Conservation (phyloP, 2,888 invertebrate species). For the Andrena fulva region DNA sequence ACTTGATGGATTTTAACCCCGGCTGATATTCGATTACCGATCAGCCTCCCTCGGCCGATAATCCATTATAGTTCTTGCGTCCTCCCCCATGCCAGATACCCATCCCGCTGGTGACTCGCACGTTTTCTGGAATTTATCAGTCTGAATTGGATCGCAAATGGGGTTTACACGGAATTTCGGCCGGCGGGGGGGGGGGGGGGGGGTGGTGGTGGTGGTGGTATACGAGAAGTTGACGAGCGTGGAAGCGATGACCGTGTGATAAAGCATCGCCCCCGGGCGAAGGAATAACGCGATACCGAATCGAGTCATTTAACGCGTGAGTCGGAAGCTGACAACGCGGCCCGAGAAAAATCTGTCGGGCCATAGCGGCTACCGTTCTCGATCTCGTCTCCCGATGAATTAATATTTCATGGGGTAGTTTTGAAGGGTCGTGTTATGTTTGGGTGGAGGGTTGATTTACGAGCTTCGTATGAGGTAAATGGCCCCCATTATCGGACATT, state of each 20-base stretch:
- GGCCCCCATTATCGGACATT: background rate
- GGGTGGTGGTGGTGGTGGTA: conserved; percentile 11
- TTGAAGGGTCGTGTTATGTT: background rate
- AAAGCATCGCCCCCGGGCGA: conserved; percentile 37
- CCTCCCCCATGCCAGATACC: conserved; percentile 65
- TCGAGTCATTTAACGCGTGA: background rate
- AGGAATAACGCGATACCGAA: conserved; percentile 12
- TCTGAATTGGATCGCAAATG: conserved; percentile 76
- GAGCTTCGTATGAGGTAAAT: background rate
- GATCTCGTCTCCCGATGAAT: background rate
- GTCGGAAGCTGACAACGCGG: background rate
- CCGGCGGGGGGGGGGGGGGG: conserved; percentile 22
- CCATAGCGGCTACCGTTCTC: background rate
- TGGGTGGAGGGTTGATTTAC: background rate
- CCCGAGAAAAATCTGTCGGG: background rate
- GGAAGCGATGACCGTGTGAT: conserved; percentile 50
- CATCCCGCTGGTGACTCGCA: conserved; percentile 76
- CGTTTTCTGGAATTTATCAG: conserved; percentile 81
- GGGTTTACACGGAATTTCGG: conserved; percentile 65
- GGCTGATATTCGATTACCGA: conserved; percentile 81
- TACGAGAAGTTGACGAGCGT: conserved; percentile 55
- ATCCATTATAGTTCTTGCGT: conserved; percentile 82
- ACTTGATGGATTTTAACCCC: conserved; percentile 82
- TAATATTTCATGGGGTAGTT: background rate
- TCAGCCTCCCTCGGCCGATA: conserved; percentile 74